Percentiles rank a stretch among this genome's conserved stretches.
phyloP scores from a whole-genome alignment of 2,113 vertebrate genomes.

The Microtus richardsoni region DNA sequence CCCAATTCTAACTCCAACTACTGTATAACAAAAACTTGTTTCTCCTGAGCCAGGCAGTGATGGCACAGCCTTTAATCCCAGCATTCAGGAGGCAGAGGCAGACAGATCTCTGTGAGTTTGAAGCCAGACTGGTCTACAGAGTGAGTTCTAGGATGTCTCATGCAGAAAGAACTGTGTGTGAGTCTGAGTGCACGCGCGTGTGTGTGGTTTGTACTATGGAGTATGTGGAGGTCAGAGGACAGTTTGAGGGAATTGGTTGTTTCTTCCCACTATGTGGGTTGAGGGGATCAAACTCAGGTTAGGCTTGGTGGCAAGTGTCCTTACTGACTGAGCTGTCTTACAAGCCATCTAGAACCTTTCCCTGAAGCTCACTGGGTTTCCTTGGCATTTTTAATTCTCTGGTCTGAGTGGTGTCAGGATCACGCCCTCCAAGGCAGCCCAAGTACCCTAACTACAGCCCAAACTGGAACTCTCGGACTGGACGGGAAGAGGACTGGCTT shows the following conservation, averaged over 20 bases:
- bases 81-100: no score
- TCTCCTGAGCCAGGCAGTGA: no score
- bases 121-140: no score
- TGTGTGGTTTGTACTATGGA: background rate
- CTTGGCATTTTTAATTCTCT: background rate
- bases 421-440: background rate
- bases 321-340: background rate
- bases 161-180: background rate
- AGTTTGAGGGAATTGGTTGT: background rate
- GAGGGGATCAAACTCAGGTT: background rate
- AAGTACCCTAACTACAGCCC: rapidly evolving
- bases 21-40: background rate
- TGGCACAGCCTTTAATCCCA: no score
- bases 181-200: no score
- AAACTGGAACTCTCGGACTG: background rate
- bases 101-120: no score
- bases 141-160: background rate
- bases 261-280: background rate
- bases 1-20: background rate
- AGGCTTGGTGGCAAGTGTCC: background rate
- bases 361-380: background rate
- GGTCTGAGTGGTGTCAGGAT: background rate
- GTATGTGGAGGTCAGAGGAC: background rate
- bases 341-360: background rate
- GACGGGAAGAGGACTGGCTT: background rate